Percentiles rank a stretch among this genome's conserved stretches.
phyloP scores from a whole-genome alignment of 1,140 invertebrate species.

The Macrobrachium nipponense region DNA sequence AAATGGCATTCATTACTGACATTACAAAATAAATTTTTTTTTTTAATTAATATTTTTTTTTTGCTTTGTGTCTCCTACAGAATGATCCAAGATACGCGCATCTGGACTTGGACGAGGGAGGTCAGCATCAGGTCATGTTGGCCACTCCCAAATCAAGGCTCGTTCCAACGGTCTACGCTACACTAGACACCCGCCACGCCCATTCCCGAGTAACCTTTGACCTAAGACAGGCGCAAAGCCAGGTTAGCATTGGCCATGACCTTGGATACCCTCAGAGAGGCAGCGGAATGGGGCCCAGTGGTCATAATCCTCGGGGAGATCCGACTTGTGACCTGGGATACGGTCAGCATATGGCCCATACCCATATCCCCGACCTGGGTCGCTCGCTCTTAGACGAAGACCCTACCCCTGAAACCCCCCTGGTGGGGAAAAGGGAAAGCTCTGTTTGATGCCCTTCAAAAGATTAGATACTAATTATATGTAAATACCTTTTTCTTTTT shows the following conservation, averaged over 20 bases:
- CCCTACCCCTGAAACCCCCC: constrained; percentile 2
- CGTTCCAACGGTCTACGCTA: constrained; percentile 43
- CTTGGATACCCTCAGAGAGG: constrained; percentile 5
- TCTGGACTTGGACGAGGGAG: constrained; percentile 33
- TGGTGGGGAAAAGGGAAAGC: constrained; percentile 38
- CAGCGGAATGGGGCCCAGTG: background rate
- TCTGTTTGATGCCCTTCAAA: constrained; percentile 28
- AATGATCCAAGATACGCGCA: constrained; percentile 39
- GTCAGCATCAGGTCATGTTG: background rate
- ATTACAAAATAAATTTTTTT: too few relatives aligned
- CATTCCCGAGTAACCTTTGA: constrained; percentile 39
- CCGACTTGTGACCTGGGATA: constrained; percentile 29
- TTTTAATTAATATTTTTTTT: background rate
- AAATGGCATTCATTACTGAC: too few relatives aligned
- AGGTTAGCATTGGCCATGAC: constrained; percentile 34
- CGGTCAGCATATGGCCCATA: background rate
- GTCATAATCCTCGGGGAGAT: background rate
- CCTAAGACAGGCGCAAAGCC: constrained; percentile 40
- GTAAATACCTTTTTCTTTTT: background rate
- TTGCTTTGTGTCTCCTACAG: background rate
- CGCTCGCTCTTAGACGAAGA: constrained; percentile 33
- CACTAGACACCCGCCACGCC: constrained; percentile 30
- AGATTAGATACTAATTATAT: background rate
- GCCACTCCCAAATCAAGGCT: constrained; percentile 6
- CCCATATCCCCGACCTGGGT: background rate